phyloP scores from a whole-genome alignment of 2,113 vertebrate genomes.

The Progne subis region DNA sequence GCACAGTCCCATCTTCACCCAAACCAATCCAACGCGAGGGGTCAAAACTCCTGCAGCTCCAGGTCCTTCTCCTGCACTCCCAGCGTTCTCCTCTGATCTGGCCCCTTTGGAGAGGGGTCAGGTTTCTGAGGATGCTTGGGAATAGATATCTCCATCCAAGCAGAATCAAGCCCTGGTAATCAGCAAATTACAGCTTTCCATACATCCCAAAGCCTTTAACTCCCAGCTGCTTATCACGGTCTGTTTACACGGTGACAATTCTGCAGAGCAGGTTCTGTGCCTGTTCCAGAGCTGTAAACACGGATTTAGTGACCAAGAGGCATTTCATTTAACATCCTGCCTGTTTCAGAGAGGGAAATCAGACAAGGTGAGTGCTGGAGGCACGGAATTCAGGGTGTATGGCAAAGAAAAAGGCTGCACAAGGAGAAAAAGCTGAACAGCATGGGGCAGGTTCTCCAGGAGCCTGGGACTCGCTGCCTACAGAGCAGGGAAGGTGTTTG shows the following conservation, averaged over 20 bases:
- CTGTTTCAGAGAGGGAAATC: neutral
- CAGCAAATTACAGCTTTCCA: conserved; percentile 58
- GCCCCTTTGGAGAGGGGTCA: neutral
- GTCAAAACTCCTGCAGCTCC: neutral
- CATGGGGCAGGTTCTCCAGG: neutral
- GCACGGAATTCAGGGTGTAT: neutral
- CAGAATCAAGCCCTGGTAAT: conserved; percentile 42
- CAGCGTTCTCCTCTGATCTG: neutral
- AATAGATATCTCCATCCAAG: neutral
- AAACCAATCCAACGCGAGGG: fast-evolving
- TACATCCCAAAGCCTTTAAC: conserved; percentile 48
- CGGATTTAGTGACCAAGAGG: neutral
- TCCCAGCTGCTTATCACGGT: conserved; percentile 45
- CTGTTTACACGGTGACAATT: neutral
- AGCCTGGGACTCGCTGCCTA: neutral
- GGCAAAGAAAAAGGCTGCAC: neutral
- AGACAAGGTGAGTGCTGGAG: neutral
- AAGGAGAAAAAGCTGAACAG: neutral
- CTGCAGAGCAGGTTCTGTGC: conserved; percentile 1
- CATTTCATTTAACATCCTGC: conserved; percentile 15
- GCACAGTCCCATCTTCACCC: neutral
- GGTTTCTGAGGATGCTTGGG: neutral
- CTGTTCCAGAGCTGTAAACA: conserved; percentile 32
- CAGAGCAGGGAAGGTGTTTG: neutral
- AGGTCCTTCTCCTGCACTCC: neutral